Conservation (phyloP, 2,113 vertebrate species). For the Chitala chitala region DNA sequence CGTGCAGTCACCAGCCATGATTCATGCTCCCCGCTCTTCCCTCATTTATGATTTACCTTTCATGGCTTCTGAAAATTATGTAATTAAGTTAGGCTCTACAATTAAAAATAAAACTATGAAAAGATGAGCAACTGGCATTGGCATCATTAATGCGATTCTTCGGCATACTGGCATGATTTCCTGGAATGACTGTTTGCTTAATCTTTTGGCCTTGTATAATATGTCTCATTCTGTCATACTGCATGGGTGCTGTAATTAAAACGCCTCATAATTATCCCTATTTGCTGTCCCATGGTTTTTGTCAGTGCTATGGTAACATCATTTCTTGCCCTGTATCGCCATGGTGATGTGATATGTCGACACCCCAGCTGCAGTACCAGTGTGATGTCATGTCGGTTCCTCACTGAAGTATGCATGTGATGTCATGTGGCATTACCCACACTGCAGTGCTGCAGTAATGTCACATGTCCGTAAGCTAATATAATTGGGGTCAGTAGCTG, state of each 20-base stretch:
- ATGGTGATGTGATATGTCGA: constrained; percentile 18
- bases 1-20: not conserved
- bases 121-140: constrained; percentile 51
- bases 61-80: constrained; percentile 5
- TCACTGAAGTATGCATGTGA: too few relatives aligned
- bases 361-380: constrained; percentile 21
- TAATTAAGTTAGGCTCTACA: constrained; percentile 6
- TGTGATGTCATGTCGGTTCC: too few relatives aligned
- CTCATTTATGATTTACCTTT: constrained; percentile 7
- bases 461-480: too few relatives aligned
- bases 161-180: constrained; percentile 44
- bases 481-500: too few relatives aligned
- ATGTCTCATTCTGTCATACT: constrained; percentile 47
- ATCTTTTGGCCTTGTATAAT: constrained; percentile 44
- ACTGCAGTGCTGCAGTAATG: too few relatives aligned
- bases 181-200: constrained; percentile 44
- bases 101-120: constrained; percentile 41
- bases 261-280: constrained; percentile 48
- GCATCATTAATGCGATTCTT: constrained; percentile 52
- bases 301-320: too few relatives aligned
- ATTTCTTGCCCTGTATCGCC: too few relatives aligned
- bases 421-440: too few relatives aligned
- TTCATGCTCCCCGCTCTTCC: not conserved
- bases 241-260: constrained; percentile 55
- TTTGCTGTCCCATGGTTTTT: too few relatives aligned